These are phyloP conservation scores for Mya arenaria DNA, from an alignment of 1,140 invertebrate genomes.

Conservation along the genomic window DNA sequence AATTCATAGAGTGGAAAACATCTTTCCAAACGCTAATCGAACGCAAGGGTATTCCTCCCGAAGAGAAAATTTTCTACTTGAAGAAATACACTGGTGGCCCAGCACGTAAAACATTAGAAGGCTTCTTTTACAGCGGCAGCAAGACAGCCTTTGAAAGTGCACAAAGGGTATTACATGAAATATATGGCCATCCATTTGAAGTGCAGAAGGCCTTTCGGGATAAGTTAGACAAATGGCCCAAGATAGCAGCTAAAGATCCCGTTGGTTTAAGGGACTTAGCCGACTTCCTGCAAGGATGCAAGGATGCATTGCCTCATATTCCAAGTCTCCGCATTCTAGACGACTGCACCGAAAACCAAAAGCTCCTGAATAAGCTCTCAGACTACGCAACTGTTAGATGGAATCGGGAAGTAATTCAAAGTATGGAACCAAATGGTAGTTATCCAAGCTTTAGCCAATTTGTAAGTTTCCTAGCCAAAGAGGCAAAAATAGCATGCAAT, in stretches of 20 bases:
- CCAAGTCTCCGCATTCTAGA: slow-evolving; percentile 26
- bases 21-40: slow-evolving; percentile 93
- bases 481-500: slow-evolving; percentile 54
- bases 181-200: slow-evolving; percentile 54
- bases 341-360: slow-evolving; percentile 54
- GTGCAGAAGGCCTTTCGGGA: slow-evolving; percentile 46
- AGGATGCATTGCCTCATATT: slow-evolving; percentile 18
- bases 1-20: slow-evolving; percentile 69
- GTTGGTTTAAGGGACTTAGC: slow-evolving; percentile 50
- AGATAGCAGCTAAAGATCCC: slow-evolving; percentile 31
- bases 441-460: slow-evolving; percentile 46
- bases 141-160: slow-evolving; percentile 55
- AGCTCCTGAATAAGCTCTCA: slow-evolving; percentile 53
- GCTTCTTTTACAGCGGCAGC: slow-evolving; percentile 51
- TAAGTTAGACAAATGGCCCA: slow-evolving; percentile 55
- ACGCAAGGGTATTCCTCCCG: slow-evolving; percentile 85
- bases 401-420: slow-evolving; percentile 28
- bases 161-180: slow-evolving; percentile 36
- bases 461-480: slow-evolving; percentile 42
- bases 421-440: background rate
- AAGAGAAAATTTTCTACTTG: slow-evolving; percentile 54
- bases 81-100: slow-evolving; percentile 53
- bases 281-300: slow-evolving; percentile 45
- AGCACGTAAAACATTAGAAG: slow-evolving; percentile 40
- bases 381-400: slow-evolving; percentile 25